Conservation (phyloP, 1,140 invertebrate genomes). For the Papilio dardanus region DNA sequence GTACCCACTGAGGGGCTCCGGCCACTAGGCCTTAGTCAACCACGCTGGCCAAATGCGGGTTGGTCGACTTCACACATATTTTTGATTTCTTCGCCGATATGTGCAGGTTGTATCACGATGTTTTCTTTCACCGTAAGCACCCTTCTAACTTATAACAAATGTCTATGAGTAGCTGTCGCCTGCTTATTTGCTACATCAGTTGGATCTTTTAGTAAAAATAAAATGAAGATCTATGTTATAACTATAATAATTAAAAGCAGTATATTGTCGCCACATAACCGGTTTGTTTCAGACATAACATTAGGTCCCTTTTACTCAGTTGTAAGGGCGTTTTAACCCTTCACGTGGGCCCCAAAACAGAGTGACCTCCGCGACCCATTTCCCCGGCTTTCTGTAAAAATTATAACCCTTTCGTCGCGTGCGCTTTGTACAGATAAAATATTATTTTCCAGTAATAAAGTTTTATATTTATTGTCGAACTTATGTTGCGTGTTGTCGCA, state of each 20-base stretch:
- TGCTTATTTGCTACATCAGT: no score
- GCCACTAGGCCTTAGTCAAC: no score
- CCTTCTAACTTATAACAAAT: no score
- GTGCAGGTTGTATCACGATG: no score
- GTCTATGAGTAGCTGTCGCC: no score
- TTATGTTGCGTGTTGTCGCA: slow-evolving; percentile 53
- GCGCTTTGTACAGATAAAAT: slow-evolving; percentile 58
- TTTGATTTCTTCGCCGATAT: no score
- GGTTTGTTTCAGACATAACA: slow-evolving; percentile 14
- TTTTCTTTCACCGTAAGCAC: no score
- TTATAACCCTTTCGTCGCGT: slow-evolving; percentile 54
- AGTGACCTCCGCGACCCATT: slow-evolving; percentile 63
- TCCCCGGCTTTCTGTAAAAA: slow-evolving; percentile 59
- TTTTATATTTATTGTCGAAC: slow-evolving; percentile 63
- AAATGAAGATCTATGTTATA: neutral
- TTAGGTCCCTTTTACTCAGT: slow-evolving; percentile 50
- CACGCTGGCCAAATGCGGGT: no score
- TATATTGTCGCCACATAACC: slow-evolving; percentile 12
- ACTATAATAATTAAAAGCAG: slow-evolving; percentile 9
- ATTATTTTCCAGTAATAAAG: slow-evolving; percentile 60
- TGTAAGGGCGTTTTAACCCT: slow-evolving; percentile 71
- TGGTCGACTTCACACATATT: no score
- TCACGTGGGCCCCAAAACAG: slow-evolving; percentile 47
- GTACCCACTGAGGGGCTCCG: no score
- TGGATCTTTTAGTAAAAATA: no score